phyloP scores from a whole-genome alignment of 2,113 vertebrate species.

The Amphiprion percula region DNA sequence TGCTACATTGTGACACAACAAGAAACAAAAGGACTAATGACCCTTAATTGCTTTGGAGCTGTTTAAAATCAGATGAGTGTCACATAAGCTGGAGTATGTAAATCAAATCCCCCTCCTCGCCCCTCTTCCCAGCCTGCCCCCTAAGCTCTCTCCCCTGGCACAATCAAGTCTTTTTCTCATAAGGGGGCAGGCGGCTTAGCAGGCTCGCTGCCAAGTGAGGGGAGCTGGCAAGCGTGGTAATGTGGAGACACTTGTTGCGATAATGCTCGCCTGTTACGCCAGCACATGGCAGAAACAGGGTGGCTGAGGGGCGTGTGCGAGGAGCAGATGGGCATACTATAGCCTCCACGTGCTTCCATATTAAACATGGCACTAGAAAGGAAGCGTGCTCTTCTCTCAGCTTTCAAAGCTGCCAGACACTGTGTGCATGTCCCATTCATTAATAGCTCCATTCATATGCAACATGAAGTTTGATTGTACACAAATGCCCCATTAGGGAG shows the following conservation, averaged over 20 bases:
- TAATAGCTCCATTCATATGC: constrained; percentile 81
- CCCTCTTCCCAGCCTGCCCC: constrained; percentile 58
- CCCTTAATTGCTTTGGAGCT: constrained; percentile 85
- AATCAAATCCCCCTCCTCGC: constrained; percentile 77
- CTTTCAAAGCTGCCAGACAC: constrained; percentile 69
- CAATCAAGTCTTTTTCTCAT: constrained; percentile 85
- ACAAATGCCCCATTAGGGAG: constrained; percentile 75
- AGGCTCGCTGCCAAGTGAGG: constrained; percentile 84
- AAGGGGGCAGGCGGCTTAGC: constrained; percentile 79
- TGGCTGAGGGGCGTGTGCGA: constrained; percentile 40
- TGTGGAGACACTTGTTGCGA: constrained; percentile 87
- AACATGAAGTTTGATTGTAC: constrained; percentile 80
- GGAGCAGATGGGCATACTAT: constrained; percentile 74
- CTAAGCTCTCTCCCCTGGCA: constrained; percentile 81
- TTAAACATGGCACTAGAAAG: constrained; percentile 64
- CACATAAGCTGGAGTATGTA: constrained; percentile 84
- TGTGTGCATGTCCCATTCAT: constrained; percentile 74
- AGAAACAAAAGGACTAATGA: constrained; percentile 87
- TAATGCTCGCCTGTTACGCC: constrained; percentile 81
- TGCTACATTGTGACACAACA: constrained; percentile 61
- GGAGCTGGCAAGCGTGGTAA: constrained; percentile 83
- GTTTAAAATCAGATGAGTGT: constrained; percentile 86
- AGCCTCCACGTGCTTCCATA: constrained; percentile 71
- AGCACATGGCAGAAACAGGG: constrained; percentile 65
- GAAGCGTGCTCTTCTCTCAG: constrained; percentile 57